A percentile compares a stretch with the other conserved stretches of the same genome.
Conservation (phyloP, 2,888 invertebrate genomes). For the Epinotia brunnichana region DNA sequence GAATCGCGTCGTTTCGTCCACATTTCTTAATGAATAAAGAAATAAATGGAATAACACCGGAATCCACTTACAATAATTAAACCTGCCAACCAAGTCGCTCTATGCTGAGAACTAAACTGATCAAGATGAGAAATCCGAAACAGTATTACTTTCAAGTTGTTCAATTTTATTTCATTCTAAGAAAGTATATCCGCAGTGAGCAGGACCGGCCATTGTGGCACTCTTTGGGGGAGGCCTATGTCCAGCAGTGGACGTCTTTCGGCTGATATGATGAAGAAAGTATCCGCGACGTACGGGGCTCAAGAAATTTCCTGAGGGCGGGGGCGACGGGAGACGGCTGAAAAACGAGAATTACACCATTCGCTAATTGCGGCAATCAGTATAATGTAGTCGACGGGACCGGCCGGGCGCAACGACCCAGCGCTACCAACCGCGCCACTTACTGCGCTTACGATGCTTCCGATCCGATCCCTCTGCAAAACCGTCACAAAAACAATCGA, state of each 20-base stretch:
- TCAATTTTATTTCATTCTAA: conserved; percentile 81
- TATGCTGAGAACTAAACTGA: conserved; percentile 65
- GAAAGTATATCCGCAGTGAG: no score
- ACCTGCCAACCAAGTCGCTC: conserved; percentile 61
- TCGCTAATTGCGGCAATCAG: conserved; percentile 83
- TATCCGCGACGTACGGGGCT: conserved; percentile 74
- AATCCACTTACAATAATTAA: conserved; percentile 75
- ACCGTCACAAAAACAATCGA: not conserved
- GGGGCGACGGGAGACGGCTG: conserved; percentile 63
- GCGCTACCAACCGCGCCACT: conserved; percentile 43
- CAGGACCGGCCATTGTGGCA: no score
- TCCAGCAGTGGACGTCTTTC: no score
- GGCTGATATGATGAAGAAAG: no score
- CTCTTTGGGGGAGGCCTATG: no score
- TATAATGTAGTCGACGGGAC: conserved; percentile 81
- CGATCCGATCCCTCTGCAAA: not conserved
- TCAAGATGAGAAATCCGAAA: conserved; percentile 73
- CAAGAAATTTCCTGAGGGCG: conserved; percentile 75
- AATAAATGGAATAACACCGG: conserved; percentile 49
- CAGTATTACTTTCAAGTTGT: conserved; percentile 74
- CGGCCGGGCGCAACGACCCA: conserved; percentile 59
- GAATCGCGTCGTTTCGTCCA: not conserved
- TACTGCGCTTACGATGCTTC: conserved; percentile 19
- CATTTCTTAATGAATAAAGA: conserved; percentile 17
- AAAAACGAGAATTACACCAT: conserved; percentile 82